Evolutionary conservation across 2,113 vertebrate genomes (phyloP).

Genomic region (Mustela lutreola): DNA sequence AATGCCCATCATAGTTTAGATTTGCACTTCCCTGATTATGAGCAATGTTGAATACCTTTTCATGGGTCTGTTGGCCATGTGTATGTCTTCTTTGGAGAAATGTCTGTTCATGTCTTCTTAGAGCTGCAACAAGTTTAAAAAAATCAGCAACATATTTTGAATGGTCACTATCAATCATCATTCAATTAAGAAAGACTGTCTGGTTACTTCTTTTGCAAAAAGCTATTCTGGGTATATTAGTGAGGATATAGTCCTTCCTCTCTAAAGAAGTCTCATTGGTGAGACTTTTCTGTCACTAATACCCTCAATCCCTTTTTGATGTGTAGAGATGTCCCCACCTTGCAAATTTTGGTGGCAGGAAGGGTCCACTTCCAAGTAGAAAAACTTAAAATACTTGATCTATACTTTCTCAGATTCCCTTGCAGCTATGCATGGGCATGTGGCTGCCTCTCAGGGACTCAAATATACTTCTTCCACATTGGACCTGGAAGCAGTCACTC

Average conservation of each 20-base stretch:
- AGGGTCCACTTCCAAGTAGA: not conserved
- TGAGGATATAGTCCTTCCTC: not conserved
- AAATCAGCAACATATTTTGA: conserved; percentile 19
- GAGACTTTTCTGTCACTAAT: conserved; percentile 3
- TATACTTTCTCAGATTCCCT: not conserved
- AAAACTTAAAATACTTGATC: not conserved
- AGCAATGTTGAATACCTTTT: not conserved
- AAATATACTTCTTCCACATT: not conserved
- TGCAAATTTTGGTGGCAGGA: not conserved
- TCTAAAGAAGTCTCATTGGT: not conserved
- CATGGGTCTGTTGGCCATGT: not conserved
- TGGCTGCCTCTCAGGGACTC: not conserved
- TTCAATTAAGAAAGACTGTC: conserved; percentile 15
- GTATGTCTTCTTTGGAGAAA: not conserved
- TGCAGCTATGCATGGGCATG: not conserved
- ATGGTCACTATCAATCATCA: not conserved
- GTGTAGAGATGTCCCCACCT: not conserved
- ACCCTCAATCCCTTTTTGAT: not conserved
- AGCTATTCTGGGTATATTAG: not conserved
- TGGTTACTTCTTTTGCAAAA: conserved; percentile 24
- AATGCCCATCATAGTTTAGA: not conserved
- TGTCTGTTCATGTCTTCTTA: not conserved
- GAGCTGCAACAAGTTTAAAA: not conserved
- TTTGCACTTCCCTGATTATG: not conserved
- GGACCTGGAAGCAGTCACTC: not conserved